Evolutionary conservation across 2,797 vertebrate genomes (phyloP), one percentile per base, ranked within the genome.

Genomic region (Salarias fasciatus): DNA sequence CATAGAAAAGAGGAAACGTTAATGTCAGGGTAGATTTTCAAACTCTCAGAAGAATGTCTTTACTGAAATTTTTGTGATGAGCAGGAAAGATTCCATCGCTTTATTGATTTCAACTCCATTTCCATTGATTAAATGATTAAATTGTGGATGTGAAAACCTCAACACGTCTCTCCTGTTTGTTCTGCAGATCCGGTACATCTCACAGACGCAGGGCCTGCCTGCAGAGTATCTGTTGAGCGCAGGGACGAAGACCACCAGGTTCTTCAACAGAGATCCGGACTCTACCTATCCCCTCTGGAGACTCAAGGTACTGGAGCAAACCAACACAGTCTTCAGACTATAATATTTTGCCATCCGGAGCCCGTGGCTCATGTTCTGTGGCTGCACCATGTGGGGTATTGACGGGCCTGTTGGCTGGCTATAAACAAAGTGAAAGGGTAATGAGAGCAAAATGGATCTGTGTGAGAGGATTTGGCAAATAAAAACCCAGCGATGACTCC

Each of bases 201-300:
- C 98, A 53, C 98, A 99, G 92, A 99, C 98, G 0, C 98, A 99
- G 85, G 98, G 98, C 69, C 93, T 99, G 75, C 98, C 98, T 45
- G 97, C 98, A 45, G 98, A 99, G 89, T 99, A 98, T 90, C 94
- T 99, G 82, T 90, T 99, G 91, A 99, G 98, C 33, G 95, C 97
- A 35, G 98, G 98, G 72, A 98, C 98, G n/a, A 99, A 99, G 93
- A 99, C 98, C 45, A 97, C 97, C 5, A 93, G 98, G 88, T 99
- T 99, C 93, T 99, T 99, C 93, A 99, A 99, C 92, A 96, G 97
- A 91, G 98, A 99, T 85, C 93, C 96, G 0, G 98, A 98, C 82
- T 99, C 97, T 30, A 94, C 96, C 0, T 99, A 99, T 82, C 98
- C 98, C 48, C 92, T 99, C 72, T 99, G 98, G 98, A 97, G 97